A percentile compares a stretch with the other conserved stretches of the same genome.
These are phyloP conservation scores for Rissa tridactyla DNA, from an alignment of 2,113 vertebrate genomes.

Conservation along the genomic window DNA sequence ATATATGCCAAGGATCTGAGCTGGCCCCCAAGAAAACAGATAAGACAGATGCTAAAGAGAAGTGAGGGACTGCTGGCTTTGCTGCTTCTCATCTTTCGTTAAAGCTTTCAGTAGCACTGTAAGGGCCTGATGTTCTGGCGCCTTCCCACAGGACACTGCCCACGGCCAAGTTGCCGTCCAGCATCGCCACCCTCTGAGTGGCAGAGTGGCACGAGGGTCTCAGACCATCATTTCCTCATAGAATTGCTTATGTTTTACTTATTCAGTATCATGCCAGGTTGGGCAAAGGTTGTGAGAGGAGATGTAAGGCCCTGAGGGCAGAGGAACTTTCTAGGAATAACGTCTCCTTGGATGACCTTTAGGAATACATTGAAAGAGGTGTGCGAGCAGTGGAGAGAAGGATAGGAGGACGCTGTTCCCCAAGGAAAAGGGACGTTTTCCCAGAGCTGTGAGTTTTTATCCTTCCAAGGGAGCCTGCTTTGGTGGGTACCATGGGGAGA, in stretches of 20 bases:
- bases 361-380: background rate
- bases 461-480: background rate
- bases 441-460: background rate
- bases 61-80: background rate
- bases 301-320: background rate
- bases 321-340: constrained; percentile 14
- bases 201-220: background rate
- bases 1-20: background rate
- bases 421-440: background rate
- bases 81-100: background rate
- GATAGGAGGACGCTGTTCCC: background rate
- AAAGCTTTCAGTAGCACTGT: background rate
- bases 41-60: background rate
- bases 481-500: background rate
- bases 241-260: background rate
- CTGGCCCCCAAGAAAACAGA: background rate
- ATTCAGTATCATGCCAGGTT: background rate
- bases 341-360: background rate
- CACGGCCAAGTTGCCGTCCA: background rate
- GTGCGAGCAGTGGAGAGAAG: fast-evolving
- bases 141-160: background rate
- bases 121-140: fast-evolving
- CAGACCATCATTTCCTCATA: background rate
- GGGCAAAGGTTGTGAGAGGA: background rate
- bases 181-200: background rate